Evolutionary conservation across 2,888 invertebrate species (phyloP), one percentile per base, ranked within the genome.

Genomic region (Chouioia cunea): DNA sequence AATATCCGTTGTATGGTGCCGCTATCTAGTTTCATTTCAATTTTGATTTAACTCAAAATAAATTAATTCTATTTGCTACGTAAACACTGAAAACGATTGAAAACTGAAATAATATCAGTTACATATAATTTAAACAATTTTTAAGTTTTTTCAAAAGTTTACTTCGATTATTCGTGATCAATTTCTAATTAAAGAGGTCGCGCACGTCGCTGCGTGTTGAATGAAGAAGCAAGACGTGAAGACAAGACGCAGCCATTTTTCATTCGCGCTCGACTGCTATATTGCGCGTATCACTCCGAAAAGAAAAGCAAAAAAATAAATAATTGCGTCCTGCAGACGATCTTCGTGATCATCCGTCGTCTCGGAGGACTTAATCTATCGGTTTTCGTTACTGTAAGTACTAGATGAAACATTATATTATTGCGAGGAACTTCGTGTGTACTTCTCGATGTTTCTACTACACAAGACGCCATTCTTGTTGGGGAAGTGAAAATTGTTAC

Each of bases 381-480:
- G 46, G 48, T 62, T 62, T 52, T 16, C 54, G 43, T 57, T 50
- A 62, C 62, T 48, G 70, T 65, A 56, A 70, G 70, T 65, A 44
- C 46, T 16, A 20, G 22, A 22, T 22, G 23, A 54, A 50, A 57
- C 60, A 20, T 70, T 65, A 50, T n/a, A 48, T 62, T 22, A 58
- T 27, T 6, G 43, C 44, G 50, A 27, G 18, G 54, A 43, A 36
- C 36, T 12, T 36, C 36, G 36, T 36, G 36, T 1, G 36, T 66
- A 48, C 48, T 60, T 70, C 53, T 70, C 18, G 65, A 70, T 65
- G 23, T 46, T 65, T 62, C 70, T 6, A 36, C 36, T 36, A 36
- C 16, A 20, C 50, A 27, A 43, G 54, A 64, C 70, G 56, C 59
- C 54, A 46, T 23, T 4, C 18, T 44, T 2, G 2, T 18, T n/a